Conservation (phyloP, 2,797 vertebrate genomes). For the Prionace glauca region DNA sequence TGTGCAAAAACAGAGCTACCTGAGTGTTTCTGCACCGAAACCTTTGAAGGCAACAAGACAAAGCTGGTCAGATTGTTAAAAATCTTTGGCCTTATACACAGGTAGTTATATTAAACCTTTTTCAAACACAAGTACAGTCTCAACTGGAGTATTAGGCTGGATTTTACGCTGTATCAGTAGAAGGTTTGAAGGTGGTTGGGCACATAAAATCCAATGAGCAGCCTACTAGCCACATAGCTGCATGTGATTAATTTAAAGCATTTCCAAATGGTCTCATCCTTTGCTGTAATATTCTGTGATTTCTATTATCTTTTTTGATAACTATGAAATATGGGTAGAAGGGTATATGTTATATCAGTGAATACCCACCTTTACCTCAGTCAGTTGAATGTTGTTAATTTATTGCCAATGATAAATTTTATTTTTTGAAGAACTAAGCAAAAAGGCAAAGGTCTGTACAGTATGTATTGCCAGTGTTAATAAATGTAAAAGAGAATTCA, state of each 20-base stretch:
- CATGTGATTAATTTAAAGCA: background rate
- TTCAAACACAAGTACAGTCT: too few relatives aligned
- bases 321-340: background rate
- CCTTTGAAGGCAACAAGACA: too few relatives aligned
- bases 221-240: too few relatives aligned
- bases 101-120: too few relatives aligned
- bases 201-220: too few relatives aligned
- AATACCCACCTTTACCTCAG: background rate
- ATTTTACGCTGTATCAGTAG: too few relatives aligned
- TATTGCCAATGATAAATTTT: background rate
- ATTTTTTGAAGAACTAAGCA: background rate
- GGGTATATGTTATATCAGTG: background rate
- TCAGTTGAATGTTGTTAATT: background rate
- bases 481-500: background rate
- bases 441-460: background rate
- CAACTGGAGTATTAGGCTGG: too few relatives aligned
- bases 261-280: background rate
- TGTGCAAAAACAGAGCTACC: too few relatives aligned
- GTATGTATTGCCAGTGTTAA: background rate
- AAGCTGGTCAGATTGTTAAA: too few relatives aligned
- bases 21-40: too few relatives aligned
- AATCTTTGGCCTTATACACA: too few relatives aligned
- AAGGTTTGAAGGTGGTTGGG: too few relatives aligned
- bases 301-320: background rate
- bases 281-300: background rate